These are phyloP conservation scores for Heteromurus nitidus DNA, from an alignment of 2,888 invertebrate genomes.

Conservation along the genomic window DNA sequence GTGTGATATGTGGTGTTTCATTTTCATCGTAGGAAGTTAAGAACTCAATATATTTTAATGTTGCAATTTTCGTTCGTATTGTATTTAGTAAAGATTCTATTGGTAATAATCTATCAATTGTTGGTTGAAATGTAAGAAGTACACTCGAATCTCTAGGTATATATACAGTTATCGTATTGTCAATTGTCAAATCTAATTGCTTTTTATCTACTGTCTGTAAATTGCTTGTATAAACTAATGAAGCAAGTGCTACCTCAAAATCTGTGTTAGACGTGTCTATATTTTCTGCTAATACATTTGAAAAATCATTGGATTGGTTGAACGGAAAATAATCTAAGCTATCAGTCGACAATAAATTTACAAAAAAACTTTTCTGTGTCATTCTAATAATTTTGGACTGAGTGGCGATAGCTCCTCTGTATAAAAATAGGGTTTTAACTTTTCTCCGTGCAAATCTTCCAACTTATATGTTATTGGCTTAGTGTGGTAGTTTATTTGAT, in stretches of 20 bases:
- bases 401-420: background rate
- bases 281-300: background rate
- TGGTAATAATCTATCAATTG: background rate
- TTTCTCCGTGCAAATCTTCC: slow-evolving; percentile 1
- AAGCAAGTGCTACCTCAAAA: slow-evolving; percentile 6
- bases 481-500: background rate
- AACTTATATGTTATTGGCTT: slow-evolving; percentile 4
- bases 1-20: background rate
- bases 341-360: background rate
- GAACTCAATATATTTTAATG: background rate
- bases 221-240: too few species aligned
- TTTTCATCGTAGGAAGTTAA: background rate
- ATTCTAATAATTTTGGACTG: background rate
- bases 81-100: background rate
- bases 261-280: background rate
- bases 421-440: background rate
- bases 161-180: background rate
- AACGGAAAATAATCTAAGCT: background rate
- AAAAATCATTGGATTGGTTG: background rate
- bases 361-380: background rate
- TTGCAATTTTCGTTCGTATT: background rate
- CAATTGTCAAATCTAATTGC: background rate
- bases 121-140: background rate
- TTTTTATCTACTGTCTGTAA: too few species aligned
- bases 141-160: background rate